Evolutionary conservation across 2,888 invertebrate species (phyloP), one percentile per base, ranked within the genome.

Genomic region (Drosophila tripunctata): DNA sequence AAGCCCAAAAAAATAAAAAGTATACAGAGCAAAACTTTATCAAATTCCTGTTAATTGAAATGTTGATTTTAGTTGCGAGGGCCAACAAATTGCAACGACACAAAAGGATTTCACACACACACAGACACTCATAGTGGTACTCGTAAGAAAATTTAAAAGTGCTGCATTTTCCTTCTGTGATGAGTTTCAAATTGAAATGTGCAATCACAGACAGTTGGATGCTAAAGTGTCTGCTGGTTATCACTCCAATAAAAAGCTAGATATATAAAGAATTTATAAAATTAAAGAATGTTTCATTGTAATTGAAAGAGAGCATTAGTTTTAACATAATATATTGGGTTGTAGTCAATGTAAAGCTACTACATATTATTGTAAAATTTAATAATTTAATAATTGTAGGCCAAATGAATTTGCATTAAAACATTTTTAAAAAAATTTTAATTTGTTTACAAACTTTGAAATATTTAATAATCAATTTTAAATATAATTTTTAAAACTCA

Each of bases 11-110:
- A 36, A 22, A 24, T 4, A 48, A 36, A 33, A 33, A 15, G 24
- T 21, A 21, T 8, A 35, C 12, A 22, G 45, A 44, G 60, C 43
- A 71, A 77, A 78, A 78, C 41, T 81, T 82, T 51, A 52, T 63
- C n/a, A 72, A 85, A 67, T 76, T 76, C 58, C 70, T 62, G 63
- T 77, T 85, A 79, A 83, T 80, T 86, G 78, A 80, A 86, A 83
- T 78, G 68, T 78, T 86, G 69, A 69, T 71, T 76, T 71, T 69
- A 69, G 66, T 68, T 65, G 71, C 44, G 48, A 50, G 64, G 47
- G 47, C 58, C 36, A 58, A 61, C 62, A 57, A 69, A 68, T 64
- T 55, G 36, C 65, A 38, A 30, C 22, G 40, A 36, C 31, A 41
- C 41, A 62, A 51, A 64, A 45, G 31, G 27, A 36, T 60, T 52